Percentiles rank a stretch among this genome's conserved stretches.
These are phyloP conservation scores for Trichosurus vulpecula DNA, from an alignment of 2,797 vertebrate genomes.

Conservation along the genomic window DNA sequence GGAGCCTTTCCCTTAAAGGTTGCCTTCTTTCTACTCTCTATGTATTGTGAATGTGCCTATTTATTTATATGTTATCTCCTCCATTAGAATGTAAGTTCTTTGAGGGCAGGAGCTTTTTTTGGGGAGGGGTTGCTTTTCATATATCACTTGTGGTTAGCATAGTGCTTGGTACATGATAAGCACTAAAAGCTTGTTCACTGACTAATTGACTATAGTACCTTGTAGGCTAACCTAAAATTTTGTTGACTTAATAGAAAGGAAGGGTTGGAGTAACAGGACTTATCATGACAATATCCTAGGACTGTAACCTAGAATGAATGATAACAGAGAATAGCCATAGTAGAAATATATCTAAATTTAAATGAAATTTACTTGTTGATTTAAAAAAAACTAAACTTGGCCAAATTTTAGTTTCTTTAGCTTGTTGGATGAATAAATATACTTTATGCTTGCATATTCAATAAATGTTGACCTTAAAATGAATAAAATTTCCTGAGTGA, in stretches of 20 bases:
- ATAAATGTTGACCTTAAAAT: neutral
- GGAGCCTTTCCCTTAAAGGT: neutral
- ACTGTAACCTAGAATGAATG: neutral
- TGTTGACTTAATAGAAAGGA: neutral
- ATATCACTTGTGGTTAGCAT: neutral
- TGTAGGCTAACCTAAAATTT: neutral
- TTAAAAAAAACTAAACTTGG: neutral
- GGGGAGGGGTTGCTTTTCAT: neutral
- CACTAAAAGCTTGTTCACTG: neutral
- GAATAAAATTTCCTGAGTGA: neutral
- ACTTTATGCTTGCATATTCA: neutral
- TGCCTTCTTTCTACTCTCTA: neutral
- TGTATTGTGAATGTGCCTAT: neutral
- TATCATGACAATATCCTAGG: neutral
- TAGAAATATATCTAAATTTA: neutral
- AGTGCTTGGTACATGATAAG: neutral
- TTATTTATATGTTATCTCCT: neutral
- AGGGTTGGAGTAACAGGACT: neutral
- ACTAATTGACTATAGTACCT: neutral
- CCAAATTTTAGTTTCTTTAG: neutral
- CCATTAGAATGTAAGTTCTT: neutral
- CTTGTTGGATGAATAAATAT: neutral
- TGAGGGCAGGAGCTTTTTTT: neutral
- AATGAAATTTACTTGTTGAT: neutral
- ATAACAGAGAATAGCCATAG: neutral